phyloP scores from a whole-genome alignment of 64 coral and sea anemone genomes.

The Hydrozoanthus tunicans region DNA sequence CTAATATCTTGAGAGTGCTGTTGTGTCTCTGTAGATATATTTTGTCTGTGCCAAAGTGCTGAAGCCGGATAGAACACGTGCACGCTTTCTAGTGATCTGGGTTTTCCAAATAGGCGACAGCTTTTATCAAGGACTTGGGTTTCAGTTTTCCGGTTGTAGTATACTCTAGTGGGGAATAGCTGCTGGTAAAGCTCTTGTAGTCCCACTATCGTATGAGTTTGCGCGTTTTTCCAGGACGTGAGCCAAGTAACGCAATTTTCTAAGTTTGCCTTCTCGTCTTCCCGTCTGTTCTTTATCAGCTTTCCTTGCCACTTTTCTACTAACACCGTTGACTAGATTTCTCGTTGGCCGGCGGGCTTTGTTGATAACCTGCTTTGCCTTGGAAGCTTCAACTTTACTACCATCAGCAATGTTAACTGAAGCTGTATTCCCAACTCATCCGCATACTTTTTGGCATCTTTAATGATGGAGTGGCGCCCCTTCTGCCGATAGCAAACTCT shows the following conservation, averaged over 20 bases:
- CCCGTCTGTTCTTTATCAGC: constrained; percentile 50
- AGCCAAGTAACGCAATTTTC: constrained; percentile 29
- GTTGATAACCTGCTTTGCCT: too few species aligned
- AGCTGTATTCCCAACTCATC: constrained; percentile 1
- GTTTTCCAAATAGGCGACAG: too few species aligned
- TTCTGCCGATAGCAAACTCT: background rate
- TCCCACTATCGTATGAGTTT: constrained; percentile 40
- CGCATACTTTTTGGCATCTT: constrained; percentile 47
- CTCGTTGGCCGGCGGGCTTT: too few species aligned
- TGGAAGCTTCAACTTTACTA: too few species aligned
- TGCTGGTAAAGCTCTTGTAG: constrained; percentile 42
- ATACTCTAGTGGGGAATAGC: too few species aligned
- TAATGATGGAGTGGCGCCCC: constrained; percentile 27
- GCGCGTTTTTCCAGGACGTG: constrained; percentile 14
- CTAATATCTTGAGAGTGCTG: too few species aligned
- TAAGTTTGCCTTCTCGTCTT: constrained; percentile 14
- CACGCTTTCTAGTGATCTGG: too few species aligned
- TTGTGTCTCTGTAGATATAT: too few species aligned
- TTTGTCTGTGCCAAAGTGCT: too few species aligned
- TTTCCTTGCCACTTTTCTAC: constrained; percentile 47
- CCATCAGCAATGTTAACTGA: background rate
- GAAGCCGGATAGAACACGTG: too few species aligned
- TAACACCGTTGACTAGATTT: background rate
- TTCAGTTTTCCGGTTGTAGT: too few species aligned
- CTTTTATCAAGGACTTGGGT: too few species aligned